Conservation (phyloP, 2,888 invertebrate species). For the Tenodera sinensis region DNA sequence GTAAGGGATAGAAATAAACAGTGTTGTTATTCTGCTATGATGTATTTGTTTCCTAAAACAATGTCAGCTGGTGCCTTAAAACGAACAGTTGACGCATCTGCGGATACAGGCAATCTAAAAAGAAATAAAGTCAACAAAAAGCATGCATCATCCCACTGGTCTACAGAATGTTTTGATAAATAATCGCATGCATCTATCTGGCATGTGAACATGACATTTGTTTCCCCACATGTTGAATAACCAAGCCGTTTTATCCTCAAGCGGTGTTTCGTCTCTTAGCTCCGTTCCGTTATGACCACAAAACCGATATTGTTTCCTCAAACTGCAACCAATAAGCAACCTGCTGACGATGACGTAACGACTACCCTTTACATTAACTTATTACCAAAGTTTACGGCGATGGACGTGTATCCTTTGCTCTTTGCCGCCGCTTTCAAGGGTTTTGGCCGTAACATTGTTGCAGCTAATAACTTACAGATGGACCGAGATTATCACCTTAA, state of each 20-base stretch:
- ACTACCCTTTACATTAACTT: constrained; percentile 14
- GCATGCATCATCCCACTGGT: not conserved
- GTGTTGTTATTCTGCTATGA: not conserved
- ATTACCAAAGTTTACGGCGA: constrained; percentile 1
- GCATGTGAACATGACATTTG: not conserved
- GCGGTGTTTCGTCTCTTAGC: not conserved
- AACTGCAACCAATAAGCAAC: not conserved
- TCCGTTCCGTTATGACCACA: not conserved
- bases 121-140: not conserved
- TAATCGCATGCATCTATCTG: not conserved
- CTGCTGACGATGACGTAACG: not conserved
- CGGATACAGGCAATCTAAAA: not conserved
- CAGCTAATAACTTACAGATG: not conserved
- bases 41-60: not conserved
- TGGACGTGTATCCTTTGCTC: not conserved
- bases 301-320: not conserved
- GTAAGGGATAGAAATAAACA: not conserved
- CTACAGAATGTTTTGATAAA: not conserved
- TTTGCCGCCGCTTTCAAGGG: not conserved
- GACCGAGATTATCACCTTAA: constrained; percentile 3
- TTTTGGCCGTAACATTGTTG: not conserved
- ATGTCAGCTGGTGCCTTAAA: not conserved
- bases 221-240: not conserved
- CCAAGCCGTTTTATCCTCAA: not conserved
- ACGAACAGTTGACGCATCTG: not conserved